Evolutionary conservation across 2,888 invertebrate genomes (phyloP), one percentile per base, ranked within the genome.

Genomic region (Andricus curvator): DNA sequence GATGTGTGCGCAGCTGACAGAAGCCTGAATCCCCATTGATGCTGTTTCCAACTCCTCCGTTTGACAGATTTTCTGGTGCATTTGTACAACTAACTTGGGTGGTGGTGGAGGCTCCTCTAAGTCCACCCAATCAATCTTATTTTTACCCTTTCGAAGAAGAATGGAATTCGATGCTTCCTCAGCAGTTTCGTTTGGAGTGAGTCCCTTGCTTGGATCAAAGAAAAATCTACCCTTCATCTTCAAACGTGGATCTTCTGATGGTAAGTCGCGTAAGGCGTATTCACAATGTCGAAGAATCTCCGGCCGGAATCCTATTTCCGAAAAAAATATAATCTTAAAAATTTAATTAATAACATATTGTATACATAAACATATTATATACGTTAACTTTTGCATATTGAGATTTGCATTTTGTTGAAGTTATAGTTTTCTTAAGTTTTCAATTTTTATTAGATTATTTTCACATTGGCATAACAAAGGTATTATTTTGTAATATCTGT

Each of bases 221-320:
- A 93, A 93, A 82, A 93, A 93, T 77, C 92, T 89, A 22, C 93
- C 93, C 60, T 90, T 91, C 89, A 90, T 90, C 79, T 90, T 91
- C 78, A 92, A 86, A 25, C 92, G 90, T 4, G 90, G 90, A 86
- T 93, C 93, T 83, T 93, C 92, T 1, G 86, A 78, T 0, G 92
- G 92, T 70, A 93, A 86, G 60, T 90, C 90, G 17, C 90, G 89
- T 17, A 93, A 83, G 4, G 92, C 93, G 76, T 88, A 88, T 83
- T 92, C 92, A 80, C 93, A 92, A 79, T 90, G 88, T 44, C 89
- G 91, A 79, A 92, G 86, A 82, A 93, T 90, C 88, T 93, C 93
- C 44, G 91, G 92, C 80, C 88, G 90, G 87, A 91, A 92, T 88
- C 93, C 93, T 93, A 83, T 80, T 77, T 79, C 82, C 78, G 84